A percentile compares a stretch with the other conserved stretches of the same genome.
phyloP scores from a whole-genome alignment of 2,888 invertebrate genomes.

The Cryptosula pallasiana region DNA sequence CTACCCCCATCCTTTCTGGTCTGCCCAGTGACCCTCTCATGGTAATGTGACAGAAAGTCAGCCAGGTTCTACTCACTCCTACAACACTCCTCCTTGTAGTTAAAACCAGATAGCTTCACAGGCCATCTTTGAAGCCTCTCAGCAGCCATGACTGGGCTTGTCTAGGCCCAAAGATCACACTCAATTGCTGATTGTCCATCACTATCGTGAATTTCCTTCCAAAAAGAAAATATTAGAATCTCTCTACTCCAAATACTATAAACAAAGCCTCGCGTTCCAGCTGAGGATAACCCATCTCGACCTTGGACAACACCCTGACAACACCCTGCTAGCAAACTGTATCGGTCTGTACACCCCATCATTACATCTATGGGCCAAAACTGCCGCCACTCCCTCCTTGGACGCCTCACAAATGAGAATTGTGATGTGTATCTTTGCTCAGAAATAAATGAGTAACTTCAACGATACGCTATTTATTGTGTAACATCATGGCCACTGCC shows the following conservation, averaged over 20 bases:
- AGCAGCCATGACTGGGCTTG: slow-evolving; percentile 37
- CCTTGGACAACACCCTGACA: slow-evolving; percentile 49
- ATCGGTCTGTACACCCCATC: slow-evolving; percentile 49
- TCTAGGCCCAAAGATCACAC: slow-evolving; percentile 44
- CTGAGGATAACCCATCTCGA: slow-evolving; percentile 47
- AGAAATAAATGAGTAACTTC: too few relatives aligned
- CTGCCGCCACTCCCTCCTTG: slow-evolving; percentile 39
- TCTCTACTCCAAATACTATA: slow-evolving; percentile 48
- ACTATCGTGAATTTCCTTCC: slow-evolving; percentile 50
- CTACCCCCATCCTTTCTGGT: neutral
- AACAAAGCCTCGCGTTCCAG: slow-evolving; percentile 49
- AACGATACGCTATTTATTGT: too few relatives aligned
- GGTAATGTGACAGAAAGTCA: slow-evolving; percentile 40
- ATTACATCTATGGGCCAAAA: slow-evolving; percentile 39
- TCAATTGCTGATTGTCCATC: slow-evolving; percentile 52
- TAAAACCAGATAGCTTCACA: slow-evolving; percentile 40
- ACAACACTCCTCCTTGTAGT: slow-evolving; percentile 40
- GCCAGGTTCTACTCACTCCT: slow-evolving; percentile 39
- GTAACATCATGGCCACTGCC: too few relatives aligned
- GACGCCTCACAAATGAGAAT: slow-evolving; percentile 47
- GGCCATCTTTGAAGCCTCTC: slow-evolving; percentile 39
- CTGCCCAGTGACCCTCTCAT: too few relatives aligned
- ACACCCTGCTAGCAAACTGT: slow-evolving; percentile 50
- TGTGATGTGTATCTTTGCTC: too few relatives aligned
- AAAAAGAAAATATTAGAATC: slow-evolving; percentile 51